These are phyloP conservation scores for Hydropsyche betteni DNA, from an alignment of 2,888 invertebrate species.

Conservation along the genomic window DNA sequence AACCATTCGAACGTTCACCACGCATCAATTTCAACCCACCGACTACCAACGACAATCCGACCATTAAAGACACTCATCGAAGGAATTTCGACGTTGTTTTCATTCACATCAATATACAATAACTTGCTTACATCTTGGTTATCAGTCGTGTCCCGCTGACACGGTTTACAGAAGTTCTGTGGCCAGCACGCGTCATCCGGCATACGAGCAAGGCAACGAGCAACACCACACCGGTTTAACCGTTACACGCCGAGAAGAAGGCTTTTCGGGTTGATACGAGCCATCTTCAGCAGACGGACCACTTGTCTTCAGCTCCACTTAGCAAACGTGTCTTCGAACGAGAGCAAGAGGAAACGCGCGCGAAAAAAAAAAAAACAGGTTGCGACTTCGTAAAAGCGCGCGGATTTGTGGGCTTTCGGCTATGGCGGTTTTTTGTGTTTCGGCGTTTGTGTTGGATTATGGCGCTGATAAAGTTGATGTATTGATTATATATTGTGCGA, in stretches of 20 bases:
- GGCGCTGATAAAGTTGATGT: no score
- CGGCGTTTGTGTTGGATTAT: no score
- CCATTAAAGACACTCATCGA: no score
- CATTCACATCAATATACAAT: background rate
- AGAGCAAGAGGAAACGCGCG: conserved; percentile 24
- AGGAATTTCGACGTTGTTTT: no score
- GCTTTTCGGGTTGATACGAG: conserved; percentile 32
- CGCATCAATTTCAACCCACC: no score
- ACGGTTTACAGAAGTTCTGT: conserved; percentile 35
- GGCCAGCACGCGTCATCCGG: conserved; percentile 33
- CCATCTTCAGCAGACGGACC: conserved; percentile 27
- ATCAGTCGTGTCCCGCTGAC: conserved; percentile 35
- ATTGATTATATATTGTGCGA: no score
- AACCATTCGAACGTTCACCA: no score
- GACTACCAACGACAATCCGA: no score
- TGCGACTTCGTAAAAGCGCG: conserved; percentile 1
- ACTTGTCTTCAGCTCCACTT: conserved; percentile 5
- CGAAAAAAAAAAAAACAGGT: background rate
- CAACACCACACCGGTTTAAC: conserved; percentile 33
- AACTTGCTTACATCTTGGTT: background rate
- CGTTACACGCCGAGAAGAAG: conserved; percentile 15
- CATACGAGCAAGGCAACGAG: background rate
- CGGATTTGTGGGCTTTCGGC: no score
- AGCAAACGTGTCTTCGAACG: conserved; percentile 26
- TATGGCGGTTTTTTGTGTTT: no score